A percentile compares a stretch with the other conserved stretches of the same genome.
Conservation (phyloP, 1,140 invertebrate species). For the Drosophila busckii region DNA sequence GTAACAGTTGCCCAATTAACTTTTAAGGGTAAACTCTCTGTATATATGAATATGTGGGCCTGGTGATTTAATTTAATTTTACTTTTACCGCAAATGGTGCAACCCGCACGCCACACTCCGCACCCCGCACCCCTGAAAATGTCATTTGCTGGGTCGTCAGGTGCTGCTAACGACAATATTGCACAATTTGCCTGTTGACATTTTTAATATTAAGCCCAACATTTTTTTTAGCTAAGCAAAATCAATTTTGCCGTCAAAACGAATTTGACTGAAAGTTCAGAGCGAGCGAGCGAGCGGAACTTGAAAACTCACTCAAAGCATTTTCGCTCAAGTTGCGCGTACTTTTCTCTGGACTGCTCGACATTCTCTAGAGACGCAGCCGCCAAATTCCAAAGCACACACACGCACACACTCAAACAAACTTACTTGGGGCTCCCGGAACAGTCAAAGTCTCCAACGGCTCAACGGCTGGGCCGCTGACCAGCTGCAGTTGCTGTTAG, state of each 20-base stretch:
- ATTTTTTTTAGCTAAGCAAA: constrained; percentile 40
- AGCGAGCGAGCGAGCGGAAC: constrained; percentile 2
- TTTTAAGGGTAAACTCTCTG: constrained; percentile 6
- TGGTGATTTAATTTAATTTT: no score
- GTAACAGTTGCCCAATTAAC: not conserved
- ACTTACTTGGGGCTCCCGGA: constrained; percentile 5
- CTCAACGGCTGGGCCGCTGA: constrained; percentile 53
- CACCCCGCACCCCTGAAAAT: constrained; percentile 9
- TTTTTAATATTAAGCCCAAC: constrained; percentile 53
- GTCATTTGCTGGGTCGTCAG: constrained; percentile 42
- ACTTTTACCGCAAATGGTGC: constrained; percentile 1
- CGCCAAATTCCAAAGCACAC: constrained; percentile 53
- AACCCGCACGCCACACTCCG: not conserved
- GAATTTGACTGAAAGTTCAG: not conserved
- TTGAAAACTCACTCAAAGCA: constrained; percentile 35
- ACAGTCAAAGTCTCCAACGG: constrained; percentile 59
- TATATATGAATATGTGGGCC: no score
- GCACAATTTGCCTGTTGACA: constrained; percentile 29
- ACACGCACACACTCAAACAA: constrained; percentile 6
- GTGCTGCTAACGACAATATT: constrained; percentile 49
- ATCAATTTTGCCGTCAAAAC: constrained; percentile 37
- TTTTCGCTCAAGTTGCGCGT: constrained; percentile 38
- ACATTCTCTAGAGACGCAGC: constrained; percentile 40
- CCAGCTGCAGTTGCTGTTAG: constrained; percentile 35
- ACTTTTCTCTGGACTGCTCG: constrained; percentile 29